phyloP scores from a whole-genome alignment of 2,113 vertebrate genomes.

The Plecturocebus donacophilus region DNA sequence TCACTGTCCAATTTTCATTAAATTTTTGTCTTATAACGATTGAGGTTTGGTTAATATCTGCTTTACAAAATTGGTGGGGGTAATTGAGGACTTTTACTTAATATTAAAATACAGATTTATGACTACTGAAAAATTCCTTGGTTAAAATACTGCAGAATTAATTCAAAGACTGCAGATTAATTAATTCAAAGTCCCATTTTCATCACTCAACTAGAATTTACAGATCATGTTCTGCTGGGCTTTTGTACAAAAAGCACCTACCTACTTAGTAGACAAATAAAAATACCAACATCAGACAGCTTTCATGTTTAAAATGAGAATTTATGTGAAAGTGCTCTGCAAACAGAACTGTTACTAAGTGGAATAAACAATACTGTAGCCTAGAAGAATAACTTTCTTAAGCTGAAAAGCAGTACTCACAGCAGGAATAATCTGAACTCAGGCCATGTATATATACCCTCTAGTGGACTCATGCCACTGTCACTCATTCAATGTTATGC shows the following conservation, averaged over 20 bases:
- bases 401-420: not conserved
- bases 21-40: slow-evolving; percentile 77
- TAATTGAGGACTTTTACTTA: not conserved
- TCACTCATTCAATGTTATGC: not conserved
- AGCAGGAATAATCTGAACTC: not conserved
- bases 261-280: not conserved
- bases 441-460: not conserved
- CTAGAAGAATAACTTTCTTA: not conserved
- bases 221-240: not conserved
- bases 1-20: slow-evolving; percentile 83
- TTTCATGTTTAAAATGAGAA: not conserved
- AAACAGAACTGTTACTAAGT: not conserved
- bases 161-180: not conserved
- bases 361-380: not conserved
- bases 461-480: not conserved
- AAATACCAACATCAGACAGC: not conserved
- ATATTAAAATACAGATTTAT: not conserved
- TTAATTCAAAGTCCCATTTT: not conserved
- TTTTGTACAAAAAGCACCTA: not conserved
- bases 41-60: slow-evolving; percentile 52
- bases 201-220: not conserved
- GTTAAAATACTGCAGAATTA: not conserved
- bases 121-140: not conserved
- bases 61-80: not conserved
- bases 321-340: not conserved